phyloP scores from a whole-genome alignment of 2,797 vertebrate species.

The Arremon aurantiirostris region DNA sequence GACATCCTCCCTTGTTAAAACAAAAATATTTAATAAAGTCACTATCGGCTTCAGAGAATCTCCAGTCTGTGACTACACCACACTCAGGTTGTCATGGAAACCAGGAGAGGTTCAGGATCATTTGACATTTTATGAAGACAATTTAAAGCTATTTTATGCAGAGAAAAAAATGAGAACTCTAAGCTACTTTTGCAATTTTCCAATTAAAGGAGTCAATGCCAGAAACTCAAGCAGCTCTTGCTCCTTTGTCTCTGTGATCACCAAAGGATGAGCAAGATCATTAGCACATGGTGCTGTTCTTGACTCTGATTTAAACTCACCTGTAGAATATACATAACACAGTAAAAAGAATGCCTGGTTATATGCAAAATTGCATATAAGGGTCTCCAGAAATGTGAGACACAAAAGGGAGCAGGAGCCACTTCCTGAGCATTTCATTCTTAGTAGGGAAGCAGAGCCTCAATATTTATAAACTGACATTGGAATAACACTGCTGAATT shows the following conservation, averaged over 20 bases:
- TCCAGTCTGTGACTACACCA: background rate
- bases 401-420: background rate
- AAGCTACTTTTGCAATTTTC: background rate
- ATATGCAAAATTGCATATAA: background rate
- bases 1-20: background rate
- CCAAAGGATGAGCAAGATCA: background rate
- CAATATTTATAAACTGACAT: background rate
- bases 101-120: constrained; percentile 31
- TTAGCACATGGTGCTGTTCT: background rate
- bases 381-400: background rate
- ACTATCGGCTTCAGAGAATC: background rate
- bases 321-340: background rate
- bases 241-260: background rate
- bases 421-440: background rate
- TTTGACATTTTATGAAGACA: constrained; percentile 46
- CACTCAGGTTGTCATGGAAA: constrained; percentile 64
- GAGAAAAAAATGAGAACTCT: background rate
- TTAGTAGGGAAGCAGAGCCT: background rate
- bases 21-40: constrained; percentile 29
- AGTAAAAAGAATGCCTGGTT: background rate
- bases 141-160: constrained; percentile 40
- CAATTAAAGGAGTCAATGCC: background rate
- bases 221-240: background rate
- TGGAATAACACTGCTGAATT: background rate
- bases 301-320: background rate